Evolutionary conservation across 2,113 vertebrate species (phyloP).

Genomic region (Cricetomys ansorgei): DNA sequence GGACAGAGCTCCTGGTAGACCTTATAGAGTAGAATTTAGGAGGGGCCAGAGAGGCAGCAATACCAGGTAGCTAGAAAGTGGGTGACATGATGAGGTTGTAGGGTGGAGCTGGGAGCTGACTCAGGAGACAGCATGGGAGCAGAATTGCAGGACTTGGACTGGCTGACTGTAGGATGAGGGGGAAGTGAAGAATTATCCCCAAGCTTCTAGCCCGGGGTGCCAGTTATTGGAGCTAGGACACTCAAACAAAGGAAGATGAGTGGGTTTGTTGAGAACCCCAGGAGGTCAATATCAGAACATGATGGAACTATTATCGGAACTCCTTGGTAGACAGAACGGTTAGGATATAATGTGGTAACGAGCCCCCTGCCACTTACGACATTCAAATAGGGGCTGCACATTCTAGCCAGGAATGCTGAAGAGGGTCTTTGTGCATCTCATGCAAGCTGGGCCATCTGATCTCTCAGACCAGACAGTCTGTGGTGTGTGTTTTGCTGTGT

Average conservation of each 20-base stretch:
- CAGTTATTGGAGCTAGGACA: conserved; percentile 5
- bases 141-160: neutral
- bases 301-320: neutral
- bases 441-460: neutral
- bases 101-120: neutral
- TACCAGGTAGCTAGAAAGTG: neutral
- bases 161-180: neutral
- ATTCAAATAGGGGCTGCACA: neutral
- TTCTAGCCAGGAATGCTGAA: neutral
- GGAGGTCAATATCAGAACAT: neutral
- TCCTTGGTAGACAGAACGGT: neutral
- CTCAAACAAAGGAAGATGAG: neutral
- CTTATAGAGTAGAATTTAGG: neutral
- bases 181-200: neutral
- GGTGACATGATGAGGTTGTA: neutral
- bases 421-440: neutral
- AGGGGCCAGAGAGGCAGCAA: neutral
- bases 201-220: neutral
- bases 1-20: neutral
- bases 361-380: neutral
- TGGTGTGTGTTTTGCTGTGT: neutral
- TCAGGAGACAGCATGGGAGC: neutral
- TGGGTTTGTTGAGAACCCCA: neutral
- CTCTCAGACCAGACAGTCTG: neutral
- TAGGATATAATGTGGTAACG: neutral